phyloP scores from a whole-genome alignment of 2,888 invertebrate species.

The Morinoia aosen region DNA sequence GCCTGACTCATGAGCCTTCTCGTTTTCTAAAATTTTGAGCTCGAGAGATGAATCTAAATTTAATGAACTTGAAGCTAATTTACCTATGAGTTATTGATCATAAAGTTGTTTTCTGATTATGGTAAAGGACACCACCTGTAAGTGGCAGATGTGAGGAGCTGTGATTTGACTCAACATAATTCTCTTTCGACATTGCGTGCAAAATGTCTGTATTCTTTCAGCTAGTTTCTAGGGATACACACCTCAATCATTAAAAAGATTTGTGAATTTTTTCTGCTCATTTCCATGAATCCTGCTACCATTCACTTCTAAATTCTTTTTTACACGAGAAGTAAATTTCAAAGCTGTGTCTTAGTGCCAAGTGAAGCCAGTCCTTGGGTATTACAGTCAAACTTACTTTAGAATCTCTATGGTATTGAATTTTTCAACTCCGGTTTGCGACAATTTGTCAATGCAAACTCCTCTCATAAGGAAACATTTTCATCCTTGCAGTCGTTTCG shows the following conservation, averaged over 20 bases:
- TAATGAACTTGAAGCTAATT: no score
- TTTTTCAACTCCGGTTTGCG: not conserved
- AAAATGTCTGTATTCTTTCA: not conserved
- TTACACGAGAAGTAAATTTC: not conserved
- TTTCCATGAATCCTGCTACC: not conserved
- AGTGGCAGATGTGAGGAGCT: not conserved
- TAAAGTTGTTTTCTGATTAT: not conserved
- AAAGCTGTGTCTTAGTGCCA: not conserved
- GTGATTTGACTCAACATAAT: not conserved
- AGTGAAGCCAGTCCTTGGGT: not conserved
- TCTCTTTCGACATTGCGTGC: not conserved
- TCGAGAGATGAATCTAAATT: no score
- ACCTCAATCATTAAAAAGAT: not conserved
- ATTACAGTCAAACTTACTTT: not conserved
- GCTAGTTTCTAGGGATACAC: not conserved
- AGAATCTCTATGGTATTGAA: not conserved
- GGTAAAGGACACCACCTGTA: not conserved
- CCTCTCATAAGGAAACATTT: constrained; percentile 14
- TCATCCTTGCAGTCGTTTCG: not conserved
- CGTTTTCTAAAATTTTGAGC: no score
- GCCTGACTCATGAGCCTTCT: no score
- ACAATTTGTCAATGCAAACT: not conserved
- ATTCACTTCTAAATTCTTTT: not conserved
- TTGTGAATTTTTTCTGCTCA: not conserved
- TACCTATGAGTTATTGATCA: no score